Conservation (phyloP, 2,888 invertebrate genomes). For the Mimachlamys varia region DNA sequence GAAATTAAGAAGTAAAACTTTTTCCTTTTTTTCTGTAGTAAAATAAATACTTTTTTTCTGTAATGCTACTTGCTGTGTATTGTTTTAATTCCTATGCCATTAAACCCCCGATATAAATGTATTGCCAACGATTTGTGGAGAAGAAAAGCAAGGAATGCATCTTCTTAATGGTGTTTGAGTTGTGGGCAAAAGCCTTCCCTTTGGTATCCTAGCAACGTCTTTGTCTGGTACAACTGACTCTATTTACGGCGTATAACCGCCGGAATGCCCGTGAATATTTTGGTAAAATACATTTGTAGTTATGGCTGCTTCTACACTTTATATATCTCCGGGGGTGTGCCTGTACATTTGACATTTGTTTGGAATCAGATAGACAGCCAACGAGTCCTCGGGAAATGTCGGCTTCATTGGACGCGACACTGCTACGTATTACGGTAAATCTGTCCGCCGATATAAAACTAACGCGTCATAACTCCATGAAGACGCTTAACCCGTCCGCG, state of each 20-base stretch:
- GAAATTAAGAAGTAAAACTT: not conserved
- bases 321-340: not conserved
- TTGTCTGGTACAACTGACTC: not conserved
- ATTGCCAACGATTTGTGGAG: not conserved
- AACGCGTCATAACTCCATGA: not conserved
- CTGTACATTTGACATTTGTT: slow-evolving; percentile 31
- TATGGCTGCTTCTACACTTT: slow-evolving; percentile 6
- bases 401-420: not conserved
- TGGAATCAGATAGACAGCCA: not conserved
- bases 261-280: not conserved
- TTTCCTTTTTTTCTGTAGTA: not conserved
- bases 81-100: not conserved
- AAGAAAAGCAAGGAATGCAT: not conserved
- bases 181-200: not conserved
- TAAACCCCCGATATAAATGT: not conserved
- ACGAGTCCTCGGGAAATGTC: not conserved
- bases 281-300: not conserved
- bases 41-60: not conserved
- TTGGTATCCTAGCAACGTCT: slow-evolving; percentile 15
- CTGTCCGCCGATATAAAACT: not conserved
- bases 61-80: not conserved
- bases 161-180: slow-evolving; percentile 15
- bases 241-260: not conserved
- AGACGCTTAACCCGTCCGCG: not conserved
- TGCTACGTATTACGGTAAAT: not conserved